phyloP scores from a whole-genome alignment of 1,140 invertebrate species.

The Lasioglossum baleicum region DNA sequence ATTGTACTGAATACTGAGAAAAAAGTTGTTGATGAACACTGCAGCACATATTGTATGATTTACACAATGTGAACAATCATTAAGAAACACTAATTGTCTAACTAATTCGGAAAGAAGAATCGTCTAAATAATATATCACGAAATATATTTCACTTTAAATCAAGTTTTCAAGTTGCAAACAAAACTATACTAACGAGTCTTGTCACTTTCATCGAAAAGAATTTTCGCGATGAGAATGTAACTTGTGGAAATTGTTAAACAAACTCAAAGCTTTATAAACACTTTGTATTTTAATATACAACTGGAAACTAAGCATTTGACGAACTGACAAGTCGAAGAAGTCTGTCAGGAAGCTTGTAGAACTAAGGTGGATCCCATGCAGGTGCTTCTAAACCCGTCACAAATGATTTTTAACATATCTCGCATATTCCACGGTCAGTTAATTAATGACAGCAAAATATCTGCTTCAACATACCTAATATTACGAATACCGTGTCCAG shows the following conservation, averaged over 20 bases:
- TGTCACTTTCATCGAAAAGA: slow-evolving; percentile 7
- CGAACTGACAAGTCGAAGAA: slow-evolving; percentile 48
- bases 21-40: slow-evolving; percentile 10
- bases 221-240: background rate
- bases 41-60: slow-evolving; percentile 1
- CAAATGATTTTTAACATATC: slow-evolving; percentile 55
- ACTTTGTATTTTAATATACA: background rate
- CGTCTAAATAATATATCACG: background rate
- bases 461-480: slow-evolving; percentile 60
- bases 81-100: background rate
- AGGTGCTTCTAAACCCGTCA: slow-evolving; percentile 61
- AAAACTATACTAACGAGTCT: background rate
- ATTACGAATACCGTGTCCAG: slow-evolving; percentile 57
- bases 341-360: slow-evolving; percentile 54
- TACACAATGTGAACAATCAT: background rate
- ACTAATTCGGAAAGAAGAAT: background rate
- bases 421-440: slow-evolving; percentile 27
- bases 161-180: background rate
- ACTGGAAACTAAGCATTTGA: slow-evolving; percentile 30
- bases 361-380: slow-evolving; percentile 67
- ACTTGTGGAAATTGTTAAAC: background rate
- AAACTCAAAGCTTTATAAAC: background rate
- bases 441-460: slow-evolving; percentile 33
- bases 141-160: background rate
- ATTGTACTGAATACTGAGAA: background rate